phyloP scores from a whole-genome alignment of 2,888 invertebrate genomes.

The Microchrysa polita region DNA sequence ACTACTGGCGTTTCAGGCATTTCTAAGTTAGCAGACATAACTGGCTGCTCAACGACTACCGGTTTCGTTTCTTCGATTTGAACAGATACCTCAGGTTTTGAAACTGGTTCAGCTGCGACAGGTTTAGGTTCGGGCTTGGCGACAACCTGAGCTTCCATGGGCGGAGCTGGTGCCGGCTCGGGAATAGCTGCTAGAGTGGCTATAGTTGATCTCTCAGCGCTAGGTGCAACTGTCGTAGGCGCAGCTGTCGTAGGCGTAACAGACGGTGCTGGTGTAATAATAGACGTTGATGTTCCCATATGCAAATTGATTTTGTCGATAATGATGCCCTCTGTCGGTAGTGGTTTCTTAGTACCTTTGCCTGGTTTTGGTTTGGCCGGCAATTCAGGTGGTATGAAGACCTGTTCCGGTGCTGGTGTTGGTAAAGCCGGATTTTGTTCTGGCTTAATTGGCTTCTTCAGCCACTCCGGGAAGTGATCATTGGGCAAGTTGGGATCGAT shows the following conservation, averaged over 20 bases:
- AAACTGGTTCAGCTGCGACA: neutral
- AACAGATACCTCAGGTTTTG: neutral
- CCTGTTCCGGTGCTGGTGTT: constrained; percentile 1
- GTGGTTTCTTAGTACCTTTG: neutral
- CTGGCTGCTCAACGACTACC: neutral
- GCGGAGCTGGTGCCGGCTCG: neutral
- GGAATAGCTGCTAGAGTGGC: neutral
- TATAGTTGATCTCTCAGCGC: neutral
- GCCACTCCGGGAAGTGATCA: neutral
- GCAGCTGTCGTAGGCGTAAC: neutral
- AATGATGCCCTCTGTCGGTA: too few relatives aligned
- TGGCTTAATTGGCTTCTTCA: neutral
- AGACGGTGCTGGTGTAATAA: too few relatives aligned
- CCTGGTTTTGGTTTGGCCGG: neutral
- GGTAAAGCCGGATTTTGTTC: neutral
- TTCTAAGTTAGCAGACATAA: neutral
- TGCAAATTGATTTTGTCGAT: too few relatives aligned
- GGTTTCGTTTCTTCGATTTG: neutral
- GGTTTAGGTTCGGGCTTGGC: neutral
- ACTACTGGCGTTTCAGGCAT: neutral
- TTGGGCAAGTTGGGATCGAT: neutral
- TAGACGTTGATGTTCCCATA: too few relatives aligned
- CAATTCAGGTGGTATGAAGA: neutral
- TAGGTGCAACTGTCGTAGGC: neutral
- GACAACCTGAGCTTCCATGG: neutral